Percentiles rank a stretch among this genome's conserved stretches.
Evolutionary conservation across 2,113 vertebrate genomes (phyloP).

Genomic region (Pedetes capensis): DNA sequence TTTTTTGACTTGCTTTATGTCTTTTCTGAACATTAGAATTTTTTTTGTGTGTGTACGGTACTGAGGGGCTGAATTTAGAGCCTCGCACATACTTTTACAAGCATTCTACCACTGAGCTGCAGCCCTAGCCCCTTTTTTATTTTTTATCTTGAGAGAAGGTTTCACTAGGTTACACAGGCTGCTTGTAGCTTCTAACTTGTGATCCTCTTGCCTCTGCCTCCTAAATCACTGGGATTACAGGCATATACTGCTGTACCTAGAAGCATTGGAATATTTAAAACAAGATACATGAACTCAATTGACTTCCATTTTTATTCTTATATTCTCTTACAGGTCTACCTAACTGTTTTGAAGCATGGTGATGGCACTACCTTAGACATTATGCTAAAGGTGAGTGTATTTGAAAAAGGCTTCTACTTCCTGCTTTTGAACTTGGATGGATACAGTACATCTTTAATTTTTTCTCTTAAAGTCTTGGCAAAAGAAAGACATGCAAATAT

Average conservation of each 20-base stretch:
- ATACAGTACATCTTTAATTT: neutral
- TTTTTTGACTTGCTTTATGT: neutral
- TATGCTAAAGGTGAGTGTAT: slow-evolving; percentile 93
- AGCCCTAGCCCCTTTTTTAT: too few relatives aligned
- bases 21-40: neutral
- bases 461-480: neutral
- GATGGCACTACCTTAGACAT: slow-evolving; percentile 93
- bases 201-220: neutral
- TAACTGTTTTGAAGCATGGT: slow-evolving; percentile 97
- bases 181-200: neutral
- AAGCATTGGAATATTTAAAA: slow-evolving; percentile 23
- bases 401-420: neutral
- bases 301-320: neutral
- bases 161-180: neutral
- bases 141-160: neutral
- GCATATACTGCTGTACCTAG: neutral
- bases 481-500: neutral
- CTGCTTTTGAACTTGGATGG: neutral
- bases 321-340: slow-evolving; percentile 89
- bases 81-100: too few relatives aligned
- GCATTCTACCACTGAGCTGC: too few relatives aligned
- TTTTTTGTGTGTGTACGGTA: too few relatives aligned
- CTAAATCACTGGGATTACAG: neutral
- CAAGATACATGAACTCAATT: neutral
- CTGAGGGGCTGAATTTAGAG: too few relatives aligned